phyloP scores from a whole-genome alignment of 2,797 vertebrate genomes.

The Syndactyla subalaris region DNA sequence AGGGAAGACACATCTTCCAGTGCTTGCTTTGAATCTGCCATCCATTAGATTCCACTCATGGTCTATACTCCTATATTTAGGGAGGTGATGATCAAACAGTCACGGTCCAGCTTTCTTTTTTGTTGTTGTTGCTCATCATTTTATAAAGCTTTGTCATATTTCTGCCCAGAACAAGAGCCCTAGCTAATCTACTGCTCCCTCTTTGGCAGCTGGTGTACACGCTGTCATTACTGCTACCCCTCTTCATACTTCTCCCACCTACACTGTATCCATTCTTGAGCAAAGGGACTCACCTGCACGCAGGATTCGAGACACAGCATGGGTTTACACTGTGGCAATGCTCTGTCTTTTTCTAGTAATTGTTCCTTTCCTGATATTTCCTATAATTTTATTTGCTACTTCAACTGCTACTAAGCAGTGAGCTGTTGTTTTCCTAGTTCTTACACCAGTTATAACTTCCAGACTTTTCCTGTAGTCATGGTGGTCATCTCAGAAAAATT shows the following conservation, averaged over 20 bases:
- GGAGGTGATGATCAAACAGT: not conserved
- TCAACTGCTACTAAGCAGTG: not conserved
- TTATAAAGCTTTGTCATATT: not conserved
- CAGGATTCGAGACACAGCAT: not conserved
- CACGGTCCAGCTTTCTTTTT: not conserved
- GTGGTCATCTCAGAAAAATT: not conserved
- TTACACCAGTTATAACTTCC: not conserved
- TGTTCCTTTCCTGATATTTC: not conserved
- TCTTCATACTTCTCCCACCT: fast-evolving
- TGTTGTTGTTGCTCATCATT: not conserved
- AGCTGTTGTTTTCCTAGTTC: not conserved
- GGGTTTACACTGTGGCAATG: not conserved
- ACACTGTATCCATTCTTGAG: not conserved
- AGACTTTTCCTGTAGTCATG: not conserved
- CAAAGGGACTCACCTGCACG: not conserved
- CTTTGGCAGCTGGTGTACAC: not conserved
- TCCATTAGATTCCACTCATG: not conserved
- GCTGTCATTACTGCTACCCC: fast-evolving
- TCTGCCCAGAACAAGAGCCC: fast-evolving
- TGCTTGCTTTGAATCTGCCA: not conserved
- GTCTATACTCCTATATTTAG: not conserved
- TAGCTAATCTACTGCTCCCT: fast-evolving
- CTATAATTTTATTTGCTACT: not conserved
- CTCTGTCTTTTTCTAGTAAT: not conserved
- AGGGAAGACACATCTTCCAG: not conserved